These are phyloP conservation scores for Stegostoma tigrinum DNA, from an alignment of 2,113 vertebrate species.

Conservation along the genomic window DNA sequence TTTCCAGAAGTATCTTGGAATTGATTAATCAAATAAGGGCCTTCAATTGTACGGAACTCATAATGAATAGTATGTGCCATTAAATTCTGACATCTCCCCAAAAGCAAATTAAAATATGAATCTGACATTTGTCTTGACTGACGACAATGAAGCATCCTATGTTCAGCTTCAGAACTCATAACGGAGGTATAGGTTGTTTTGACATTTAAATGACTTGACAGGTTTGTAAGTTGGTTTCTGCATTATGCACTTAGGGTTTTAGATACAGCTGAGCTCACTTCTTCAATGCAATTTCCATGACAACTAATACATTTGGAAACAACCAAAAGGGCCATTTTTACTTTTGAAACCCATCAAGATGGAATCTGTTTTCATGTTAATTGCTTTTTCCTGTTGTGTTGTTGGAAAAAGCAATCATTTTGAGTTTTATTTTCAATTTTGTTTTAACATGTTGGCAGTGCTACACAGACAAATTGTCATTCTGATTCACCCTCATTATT, in stretches of 20 bases:
- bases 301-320: slow-evolving; percentile 15
- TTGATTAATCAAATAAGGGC: background rate
- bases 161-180: background rate
- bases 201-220: slow-evolving; percentile 22
- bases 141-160: background rate
- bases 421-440: background rate
- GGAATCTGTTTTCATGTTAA: slow-evolving; percentile 28
- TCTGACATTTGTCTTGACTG: background rate
- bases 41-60: background rate
- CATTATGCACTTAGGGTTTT: slow-evolving; percentile 22
- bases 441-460: background rate
- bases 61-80: background rate
- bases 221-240: background rate
- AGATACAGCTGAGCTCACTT: slow-evolving; percentile 33
- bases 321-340: background rate
- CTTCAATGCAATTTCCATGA: slow-evolving; percentile 13
- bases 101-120: background rate
- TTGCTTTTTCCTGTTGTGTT: background rate
- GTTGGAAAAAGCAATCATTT: background rate
- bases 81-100: background rate
- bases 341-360: background rate
- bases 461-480: background rate
- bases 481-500: background rate
- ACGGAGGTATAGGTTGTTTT: background rate
- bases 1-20: background rate